A percentile compares a stretch with the other conserved stretches of the same genome.
These are phyloP conservation scores for Phenganax marumi DNA, from an alignment of 92 coral and sea anemone species.

Conservation along the genomic window DNA sequence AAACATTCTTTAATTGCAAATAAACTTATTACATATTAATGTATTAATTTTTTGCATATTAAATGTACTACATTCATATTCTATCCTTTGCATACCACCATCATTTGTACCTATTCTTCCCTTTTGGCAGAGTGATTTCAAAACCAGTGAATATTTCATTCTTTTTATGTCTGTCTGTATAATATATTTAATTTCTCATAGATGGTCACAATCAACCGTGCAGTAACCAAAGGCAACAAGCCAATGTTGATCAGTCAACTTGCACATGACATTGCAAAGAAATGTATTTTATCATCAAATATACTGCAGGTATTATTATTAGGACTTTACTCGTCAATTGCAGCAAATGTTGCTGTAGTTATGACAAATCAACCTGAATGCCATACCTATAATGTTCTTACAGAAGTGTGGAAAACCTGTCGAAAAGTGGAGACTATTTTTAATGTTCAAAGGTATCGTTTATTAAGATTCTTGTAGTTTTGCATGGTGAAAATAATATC, in stretches of 20 bases:
- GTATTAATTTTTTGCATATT: no score
- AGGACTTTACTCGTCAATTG: background rate
- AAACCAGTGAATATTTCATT: no score
- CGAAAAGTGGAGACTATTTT: conserved; percentile 39
- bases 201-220: conserved; percentile 88
- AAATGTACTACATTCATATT: no score
- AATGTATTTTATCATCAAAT: conserved; percentile 66
- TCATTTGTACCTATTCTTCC: no score
- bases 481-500: no score
- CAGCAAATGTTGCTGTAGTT: no score
- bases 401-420: conserved; percentile 36
- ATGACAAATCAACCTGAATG: no score
- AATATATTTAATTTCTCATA: conserved; percentile 1
- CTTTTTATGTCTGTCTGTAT: background rate
- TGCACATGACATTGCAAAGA: conserved; percentile 81
- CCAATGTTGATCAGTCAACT: conserved; percentile 79
- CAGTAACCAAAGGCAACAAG: conserved; percentile 82
- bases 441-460: conserved; percentile 33
- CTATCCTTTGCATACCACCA: no score
- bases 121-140: background rate
- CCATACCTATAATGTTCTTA: background rate
- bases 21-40: no score
- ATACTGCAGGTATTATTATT: conserved; percentile 41
- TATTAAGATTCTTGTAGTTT: no score
- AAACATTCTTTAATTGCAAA: no score